Evolutionary conservation across 2,888 invertebrate genomes (phyloP), one percentile per base, ranked within the genome.

Genomic region (Heliconius sara): DNA sequence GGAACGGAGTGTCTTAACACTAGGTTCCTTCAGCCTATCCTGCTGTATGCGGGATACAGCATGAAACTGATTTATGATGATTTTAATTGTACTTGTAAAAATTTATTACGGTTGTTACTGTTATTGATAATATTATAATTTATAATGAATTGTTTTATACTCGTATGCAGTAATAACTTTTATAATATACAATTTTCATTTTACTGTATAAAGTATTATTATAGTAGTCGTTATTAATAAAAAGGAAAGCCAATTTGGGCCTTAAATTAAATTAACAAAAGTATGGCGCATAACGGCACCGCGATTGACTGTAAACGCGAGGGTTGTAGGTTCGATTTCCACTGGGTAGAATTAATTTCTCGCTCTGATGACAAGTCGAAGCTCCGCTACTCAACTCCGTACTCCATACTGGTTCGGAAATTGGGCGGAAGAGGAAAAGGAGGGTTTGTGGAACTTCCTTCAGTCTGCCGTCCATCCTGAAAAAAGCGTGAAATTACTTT

Each of bases 61-160:
- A 7, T 34, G 9, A 34, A 34, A 1, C 34, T 34, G 34, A 34
- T 34, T 34, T 9, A 34, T 34, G 7, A 1, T 34, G 7, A 34
- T 34, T 34, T 34, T 0, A 47, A 63, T 70, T 60, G 27, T 66
- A 52, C 34, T 16, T n/a, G n/a, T n/a, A 16, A 52, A 19, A 52
- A 39, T 52, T 74, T 67, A 34, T 57, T 65, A 67, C 57, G 73
- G 73, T 25, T 34, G 16, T 57, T 73, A 66, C 13, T 52, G 22
- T 52, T 74, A 78, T 78, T 16, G 52, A 10, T 47, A 60, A 22
- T n/a, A 77, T 72, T 63, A 39, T 43, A 19, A 60, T 60, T 72
- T 47, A 19, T 43, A 19, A 57, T 57, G 10, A n/a, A 60, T n/a
- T n/a, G 22, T 60, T 60, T 60, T n/a, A 10, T 60, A 52, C 0